Evolutionary conservation across 2,113 vertebrate genomes (phyloP).

Genomic region (Microcebus tavaratra): DNA sequence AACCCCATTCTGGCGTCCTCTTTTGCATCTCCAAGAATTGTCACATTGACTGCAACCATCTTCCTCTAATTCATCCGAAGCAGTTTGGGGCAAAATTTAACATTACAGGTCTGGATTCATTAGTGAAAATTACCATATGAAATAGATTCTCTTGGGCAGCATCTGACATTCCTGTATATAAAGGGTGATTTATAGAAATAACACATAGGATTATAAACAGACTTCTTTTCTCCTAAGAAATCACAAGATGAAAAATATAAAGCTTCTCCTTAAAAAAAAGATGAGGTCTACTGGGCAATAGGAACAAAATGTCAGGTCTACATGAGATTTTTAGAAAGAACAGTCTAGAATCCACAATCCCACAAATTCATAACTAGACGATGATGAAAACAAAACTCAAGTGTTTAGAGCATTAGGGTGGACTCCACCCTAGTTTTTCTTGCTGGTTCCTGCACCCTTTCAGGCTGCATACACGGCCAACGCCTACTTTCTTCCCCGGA

Average conservation of each 20-base stretch:
- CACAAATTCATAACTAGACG: neutral
- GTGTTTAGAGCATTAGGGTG: rapidly evolving
- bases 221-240: neutral
- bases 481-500: neutral
- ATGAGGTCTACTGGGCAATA: too few relatives aligned
- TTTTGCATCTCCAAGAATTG: conserved; percentile 28
- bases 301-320: neutral
- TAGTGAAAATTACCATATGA: conserved; percentile 56
- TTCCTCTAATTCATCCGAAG: conserved; percentile 25
- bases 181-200: neutral
- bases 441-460: neutral
- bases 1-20: neutral
- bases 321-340: neutral
- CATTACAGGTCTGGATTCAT: neutral
- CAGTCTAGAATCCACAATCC: too few relatives aligned
- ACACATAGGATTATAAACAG: neutral
- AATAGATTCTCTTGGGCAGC: neutral
- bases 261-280: neutral
- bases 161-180: neutral
- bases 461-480: neutral
- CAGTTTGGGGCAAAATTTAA: neutral
- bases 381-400: rapidly evolving
- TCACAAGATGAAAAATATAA: neutral
- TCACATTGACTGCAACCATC: neutral
- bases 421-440: rapidly evolving